Percentiles rank a stretch among this genome's conserved stretches.
Conservation (phyloP, 2,888 invertebrate genomes). For the Subacronicta megacephala region DNA sequence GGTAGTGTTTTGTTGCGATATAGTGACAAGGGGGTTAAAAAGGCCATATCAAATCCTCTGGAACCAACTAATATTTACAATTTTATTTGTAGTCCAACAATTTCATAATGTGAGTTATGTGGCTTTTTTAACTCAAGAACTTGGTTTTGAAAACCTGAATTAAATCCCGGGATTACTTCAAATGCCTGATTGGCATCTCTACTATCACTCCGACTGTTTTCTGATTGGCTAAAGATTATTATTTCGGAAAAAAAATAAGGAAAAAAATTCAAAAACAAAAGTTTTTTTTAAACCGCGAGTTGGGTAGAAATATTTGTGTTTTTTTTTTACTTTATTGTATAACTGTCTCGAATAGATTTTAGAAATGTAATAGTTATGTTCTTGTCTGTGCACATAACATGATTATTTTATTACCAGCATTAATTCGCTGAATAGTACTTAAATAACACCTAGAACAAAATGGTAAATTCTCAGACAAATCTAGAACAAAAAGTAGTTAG, state of each 20-base stretch:
- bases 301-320: not conserved
- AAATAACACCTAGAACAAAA: constrained; percentile 18
- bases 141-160: not conserved
- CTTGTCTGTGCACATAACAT: too few relatives aligned
- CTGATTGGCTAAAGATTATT: not conserved
- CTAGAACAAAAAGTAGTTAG: constrained; percentile 33
- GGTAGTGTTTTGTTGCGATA: constrained; percentile 18
- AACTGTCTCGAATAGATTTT: constrained; percentile 3
- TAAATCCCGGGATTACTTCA: not conserved
- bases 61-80: too few relatives aligned
- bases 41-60: too few relatives aligned
- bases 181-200: not conserved
- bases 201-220: not conserved
- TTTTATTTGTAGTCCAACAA: too few relatives aligned
- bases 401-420: constrained; percentile 11
- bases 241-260: too few relatives aligned
- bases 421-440: constrained; percentile 14
- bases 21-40: too few relatives aligned
- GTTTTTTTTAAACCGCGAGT: too few relatives aligned
- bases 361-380: not conserved
- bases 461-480: not conserved
- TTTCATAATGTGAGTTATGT: too few relatives aligned
- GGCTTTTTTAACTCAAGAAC: too few relatives aligned
- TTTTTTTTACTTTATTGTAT: not conserved
- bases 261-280: too few relatives aligned